These are phyloP conservation scores for Phortica okadai DNA, from an alignment of 2,888 invertebrate genomes.

Conservation along the genomic window DNA sequence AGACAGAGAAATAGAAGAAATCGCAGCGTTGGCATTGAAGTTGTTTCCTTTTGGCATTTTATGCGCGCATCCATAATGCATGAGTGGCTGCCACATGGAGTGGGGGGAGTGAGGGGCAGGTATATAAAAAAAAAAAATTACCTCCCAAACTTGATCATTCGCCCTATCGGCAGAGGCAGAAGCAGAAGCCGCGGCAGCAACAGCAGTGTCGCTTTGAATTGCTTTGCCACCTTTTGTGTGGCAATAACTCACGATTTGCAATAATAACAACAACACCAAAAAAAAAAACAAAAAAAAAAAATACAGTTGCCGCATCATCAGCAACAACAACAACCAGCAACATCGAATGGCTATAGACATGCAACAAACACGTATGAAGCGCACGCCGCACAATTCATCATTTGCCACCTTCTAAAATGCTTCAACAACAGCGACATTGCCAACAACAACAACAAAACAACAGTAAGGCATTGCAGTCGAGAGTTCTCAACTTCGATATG, in stretches of 20 bases:
- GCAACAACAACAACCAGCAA: neutral
- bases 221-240: slow-evolving; percentile 11
- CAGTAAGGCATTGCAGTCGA: too few species aligned
- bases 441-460: too few species aligned
- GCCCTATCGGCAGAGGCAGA: neutral
- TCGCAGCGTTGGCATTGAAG: slow-evolving; percentile 1
- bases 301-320: neutral
- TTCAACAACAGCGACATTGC: neutral
- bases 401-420: neutral
- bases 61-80: slow-evolving; percentile 24
- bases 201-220: neutral
- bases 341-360: slow-evolving; percentile 17
- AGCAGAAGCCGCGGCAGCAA: neutral
- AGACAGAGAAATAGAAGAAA: neutral
- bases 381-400: neutral
- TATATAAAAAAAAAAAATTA: neutral
- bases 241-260: slow-evolving; percentile 15
- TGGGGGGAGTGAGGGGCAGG: neutral
- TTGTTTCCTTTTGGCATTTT: slow-evolving; percentile 24
- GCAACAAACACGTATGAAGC: neutral
- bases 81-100: neutral
- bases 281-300: too few species aligned
- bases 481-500: too few species aligned
- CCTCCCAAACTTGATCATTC: neutral
- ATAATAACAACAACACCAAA: neutral